A percentile compares a stretch with the other conserved stretches of the same genome.
These are phyloP conservation scores for Lochmaea crataegi DNA, from an alignment of 2,888 invertebrate species.

Conservation along the genomic window DNA sequence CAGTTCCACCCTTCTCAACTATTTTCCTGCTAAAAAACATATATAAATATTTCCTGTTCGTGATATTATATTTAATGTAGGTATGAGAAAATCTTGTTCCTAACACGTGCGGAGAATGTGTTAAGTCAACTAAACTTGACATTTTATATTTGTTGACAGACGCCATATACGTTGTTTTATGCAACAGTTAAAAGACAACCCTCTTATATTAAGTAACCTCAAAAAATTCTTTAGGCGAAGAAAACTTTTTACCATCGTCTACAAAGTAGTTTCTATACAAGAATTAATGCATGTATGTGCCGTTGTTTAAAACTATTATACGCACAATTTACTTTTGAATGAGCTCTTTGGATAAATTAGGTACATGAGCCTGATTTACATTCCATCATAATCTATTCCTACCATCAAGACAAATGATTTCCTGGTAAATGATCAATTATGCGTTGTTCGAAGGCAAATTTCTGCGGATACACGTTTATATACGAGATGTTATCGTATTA, in stretches of 20 bases:
- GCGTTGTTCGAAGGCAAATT: conserved; percentile 15
- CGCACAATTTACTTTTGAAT: not conserved
- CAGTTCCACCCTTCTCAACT: no score
- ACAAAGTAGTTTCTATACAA: not conserved
- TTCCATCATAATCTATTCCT: conserved; percentile 7
- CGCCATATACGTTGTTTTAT: no score
- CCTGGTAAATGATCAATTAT: conserved; percentile 18
- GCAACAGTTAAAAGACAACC: no score
- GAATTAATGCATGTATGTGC: not conserved
- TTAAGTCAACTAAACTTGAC: no score
- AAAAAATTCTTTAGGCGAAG: no score
- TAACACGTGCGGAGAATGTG: no score
- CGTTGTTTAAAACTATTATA: not conserved
- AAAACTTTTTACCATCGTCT: not conserved
- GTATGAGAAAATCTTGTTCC: no score
- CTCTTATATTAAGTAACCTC: no score
- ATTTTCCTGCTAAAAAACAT: no score
- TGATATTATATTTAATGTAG: no score
- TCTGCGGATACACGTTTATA: conserved; percentile 19
- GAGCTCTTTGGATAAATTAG: not conserved
- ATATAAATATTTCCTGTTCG: no score
- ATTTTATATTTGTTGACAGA: no score
- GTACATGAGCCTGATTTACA: not conserved
- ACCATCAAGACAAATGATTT: conserved; percentile 22
- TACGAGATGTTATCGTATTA: conserved; percentile 3